Conservation (phyloP, 92 coral and sea anemone species). For the Bergia sp. region DNA sequence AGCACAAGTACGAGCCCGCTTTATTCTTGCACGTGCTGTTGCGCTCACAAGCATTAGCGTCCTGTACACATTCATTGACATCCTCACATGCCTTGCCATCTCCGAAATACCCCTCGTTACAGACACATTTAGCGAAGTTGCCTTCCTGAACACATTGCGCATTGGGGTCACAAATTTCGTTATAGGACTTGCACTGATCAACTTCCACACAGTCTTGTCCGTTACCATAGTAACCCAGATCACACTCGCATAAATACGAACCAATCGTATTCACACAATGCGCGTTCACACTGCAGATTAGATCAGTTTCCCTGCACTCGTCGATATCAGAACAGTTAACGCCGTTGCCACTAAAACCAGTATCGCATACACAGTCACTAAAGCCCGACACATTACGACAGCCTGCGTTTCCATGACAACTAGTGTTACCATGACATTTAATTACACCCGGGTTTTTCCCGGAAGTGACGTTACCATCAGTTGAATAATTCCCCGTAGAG, state of each 20-base stretch:
- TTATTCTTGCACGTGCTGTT: constrained; percentile 42
- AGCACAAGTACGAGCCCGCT: constrained; percentile 39
- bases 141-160: constrained; percentile 1
- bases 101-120: constrained; percentile 24
- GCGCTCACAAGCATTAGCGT: background rate
- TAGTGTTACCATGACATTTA: background rate
- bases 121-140: background rate
- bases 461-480: background rate
- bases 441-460: background rate
- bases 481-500: background rate
- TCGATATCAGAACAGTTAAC: constrained; percentile 26
- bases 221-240: background rate
- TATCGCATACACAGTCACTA: background rate
- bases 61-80: constrained; percentile 20
- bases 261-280: constrained; percentile 31
- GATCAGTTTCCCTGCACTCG: constrained; percentile 17
- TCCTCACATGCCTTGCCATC: constrained; percentile 28
- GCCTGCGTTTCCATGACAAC: constrained; percentile 20
- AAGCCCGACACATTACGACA: background rate
- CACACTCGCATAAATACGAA: constrained; percentile 23
- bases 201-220: constrained; percentile 5
- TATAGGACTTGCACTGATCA: background rate
- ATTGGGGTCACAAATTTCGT: constrained; percentile 1
- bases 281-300: constrained; percentile 1
- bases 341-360: constrained; percentile 27